Base-by-base conservation (phyloP, 2,113 vertebrate species). In the Myotis brandtii region DNA sequence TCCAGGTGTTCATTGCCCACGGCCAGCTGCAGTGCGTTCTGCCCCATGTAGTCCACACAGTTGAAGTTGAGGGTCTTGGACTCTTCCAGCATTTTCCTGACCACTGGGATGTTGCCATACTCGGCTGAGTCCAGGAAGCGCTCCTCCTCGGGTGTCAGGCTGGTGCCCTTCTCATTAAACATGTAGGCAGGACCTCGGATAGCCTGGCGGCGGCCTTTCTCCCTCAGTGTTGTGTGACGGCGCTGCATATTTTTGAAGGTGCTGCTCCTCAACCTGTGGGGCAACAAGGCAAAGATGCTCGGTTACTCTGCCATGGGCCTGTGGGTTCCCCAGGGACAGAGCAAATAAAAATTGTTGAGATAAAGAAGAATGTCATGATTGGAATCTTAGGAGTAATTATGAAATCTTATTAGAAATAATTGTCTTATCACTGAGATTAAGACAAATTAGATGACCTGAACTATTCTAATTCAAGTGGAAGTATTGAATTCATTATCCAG, bases 11-110 rank as follows among this genome's bases (percentile, higher is more conserved):
- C 99, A 0, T 99, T 99, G 9, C 99, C 99, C 23, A 99, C 99
- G 0, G 99, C 99, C 76, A 99, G 95, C 98, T 99, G 99, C 96
- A 99, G 97, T 4, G 99, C 99, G 0, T 99, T 99, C 97, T 99
- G 99, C 76, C 99, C 99, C 99, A 99, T 99, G 97, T 99, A 99
- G 98, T 99, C 99, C 3, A 99, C 99, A 0, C 99, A 99, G 81
- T 99, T 99, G 86, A 99, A 99, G 98, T 99, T 99, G 81, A 99
- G 99, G 0, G 99, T 99, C 98, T 99, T 99, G 97, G 99, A 99
- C 85, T 99, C 99, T 85, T 99, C 99, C 97, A 99, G 98, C 99
- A 99, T 99, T 97, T 99, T 99, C 54, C 99, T 99, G 48, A 99
- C 99, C 3, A 99, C 99, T 0, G 99, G 99, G 66, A 99, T 99